These are phyloP conservation scores for Camponotus floridanus DNA, from an alignment of 1,140 invertebrate species.

Conservation along the genomic window DNA sequence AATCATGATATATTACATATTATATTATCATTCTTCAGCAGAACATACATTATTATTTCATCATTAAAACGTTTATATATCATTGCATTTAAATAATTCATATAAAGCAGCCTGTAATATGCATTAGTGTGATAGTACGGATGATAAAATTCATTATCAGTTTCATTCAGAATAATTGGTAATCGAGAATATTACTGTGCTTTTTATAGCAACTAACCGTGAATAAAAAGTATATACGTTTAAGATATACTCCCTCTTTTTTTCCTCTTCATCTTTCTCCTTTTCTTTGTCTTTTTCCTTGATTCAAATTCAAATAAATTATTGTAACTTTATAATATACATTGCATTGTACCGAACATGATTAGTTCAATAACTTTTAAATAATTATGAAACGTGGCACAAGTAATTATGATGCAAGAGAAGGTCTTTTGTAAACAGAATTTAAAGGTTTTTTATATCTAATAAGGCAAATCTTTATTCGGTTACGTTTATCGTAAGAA, in stretches of 20 bases:
- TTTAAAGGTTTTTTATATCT: background rate
- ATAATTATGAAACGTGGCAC: background rate
- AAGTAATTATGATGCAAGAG: background rate
- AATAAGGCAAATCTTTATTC: background rate
- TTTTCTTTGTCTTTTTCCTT: conserved; percentile 2
- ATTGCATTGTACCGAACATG: background rate
- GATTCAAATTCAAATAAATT: conserved; percentile 60
- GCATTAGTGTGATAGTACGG: too few relatives aligned
- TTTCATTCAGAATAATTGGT: conserved; percentile 49
- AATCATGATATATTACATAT: too few relatives aligned
- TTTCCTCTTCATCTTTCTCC: background rate
- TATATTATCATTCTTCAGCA: too few relatives aligned
- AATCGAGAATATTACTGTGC: conserved; percentile 37
- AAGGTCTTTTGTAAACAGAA: background rate
- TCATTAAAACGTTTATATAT: too few relatives aligned
- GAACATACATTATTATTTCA: too few relatives aligned
- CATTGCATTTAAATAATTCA: too few relatives aligned
- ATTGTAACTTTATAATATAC: conserved; percentile 1
- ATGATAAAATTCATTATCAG: background rate
- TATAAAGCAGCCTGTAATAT: too few relatives aligned
- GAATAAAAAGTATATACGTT: conserved; percentile 35
- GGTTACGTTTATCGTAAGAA: too few relatives aligned
- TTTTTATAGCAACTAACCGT: conserved; percentile 38
- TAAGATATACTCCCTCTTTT: too few relatives aligned
- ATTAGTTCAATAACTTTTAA: background rate